These are phyloP conservation scores for Lithosia quadra DNA, from an alignment of 2,888 invertebrate genomes.

Conservation along the genomic window DNA sequence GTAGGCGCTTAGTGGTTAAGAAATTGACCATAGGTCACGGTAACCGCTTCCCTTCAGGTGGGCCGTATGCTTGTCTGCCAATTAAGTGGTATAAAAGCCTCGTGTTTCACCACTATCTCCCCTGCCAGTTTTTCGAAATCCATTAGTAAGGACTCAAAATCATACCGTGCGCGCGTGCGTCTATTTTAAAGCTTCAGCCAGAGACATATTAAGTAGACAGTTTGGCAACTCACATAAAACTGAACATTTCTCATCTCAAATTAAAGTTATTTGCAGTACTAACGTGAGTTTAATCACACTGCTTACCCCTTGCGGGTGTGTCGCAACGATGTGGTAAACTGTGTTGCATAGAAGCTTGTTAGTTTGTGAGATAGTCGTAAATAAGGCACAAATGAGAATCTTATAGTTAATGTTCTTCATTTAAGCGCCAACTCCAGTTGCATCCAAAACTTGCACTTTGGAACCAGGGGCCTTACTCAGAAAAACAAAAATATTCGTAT, in stretches of 20 bases:
- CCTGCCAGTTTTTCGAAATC: not conserved
- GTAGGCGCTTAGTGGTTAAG: no score
- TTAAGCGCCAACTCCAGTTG: not conserved
- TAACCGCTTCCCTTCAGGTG: no score
- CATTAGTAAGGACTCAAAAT: slow-evolving; percentile 40
- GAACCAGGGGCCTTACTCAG: no score
- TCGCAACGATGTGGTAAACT: slow-evolving; percentile 15
- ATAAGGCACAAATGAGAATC: not conserved
- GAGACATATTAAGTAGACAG: slow-evolving; percentile 42
- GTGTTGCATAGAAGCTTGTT: slow-evolving; percentile 10
- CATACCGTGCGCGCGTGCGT: slow-evolving; percentile 30
- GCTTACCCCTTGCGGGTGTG: slow-evolving; percentile 18
- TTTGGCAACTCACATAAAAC: slow-evolving; percentile 39
- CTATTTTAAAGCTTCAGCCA: slow-evolving; percentile 49
- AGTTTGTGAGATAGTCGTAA: slow-evolving; percentile 16
- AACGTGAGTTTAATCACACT: slow-evolving; percentile 23
- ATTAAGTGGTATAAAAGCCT: no score
- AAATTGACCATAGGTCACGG: no score
- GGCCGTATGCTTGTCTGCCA: no score
- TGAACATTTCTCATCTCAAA: slow-evolving; percentile 22
- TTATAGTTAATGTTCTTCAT: not conserved
- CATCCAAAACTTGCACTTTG: not conserved
- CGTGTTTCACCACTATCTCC: not conserved
- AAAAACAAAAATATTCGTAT: no score
- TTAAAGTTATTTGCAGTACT: slow-evolving; percentile 25